Percentiles rank a stretch among this genome's conserved stretches.
These are phyloP conservation scores for Actenoides hombroni DNA, from an alignment of 2,113 vertebrate genomes.

Conservation along the genomic window DNA sequence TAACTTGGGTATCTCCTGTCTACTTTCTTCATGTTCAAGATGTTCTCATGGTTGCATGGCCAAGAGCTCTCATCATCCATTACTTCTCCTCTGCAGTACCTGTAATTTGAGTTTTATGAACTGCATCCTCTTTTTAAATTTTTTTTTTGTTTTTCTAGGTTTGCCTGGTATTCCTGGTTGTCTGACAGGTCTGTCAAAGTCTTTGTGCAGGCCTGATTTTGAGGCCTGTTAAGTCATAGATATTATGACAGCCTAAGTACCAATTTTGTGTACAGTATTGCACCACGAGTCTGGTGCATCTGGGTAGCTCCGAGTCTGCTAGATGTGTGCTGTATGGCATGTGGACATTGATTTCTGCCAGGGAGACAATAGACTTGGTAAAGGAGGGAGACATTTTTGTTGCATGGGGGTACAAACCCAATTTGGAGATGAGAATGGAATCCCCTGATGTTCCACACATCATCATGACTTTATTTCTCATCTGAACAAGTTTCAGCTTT, in stretches of 20 bases:
- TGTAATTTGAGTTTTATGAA: neutral
- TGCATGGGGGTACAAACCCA: neutral
- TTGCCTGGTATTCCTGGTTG: neutral
- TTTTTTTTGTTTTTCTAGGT: neutral
- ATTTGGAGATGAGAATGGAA: neutral
- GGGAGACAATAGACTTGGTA: neutral
- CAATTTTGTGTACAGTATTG: neutral
- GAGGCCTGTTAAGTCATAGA: neutral
- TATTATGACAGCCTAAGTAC: neutral
- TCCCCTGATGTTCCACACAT: neutral
- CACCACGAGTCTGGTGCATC: neutral
- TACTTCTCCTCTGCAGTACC: neutral
- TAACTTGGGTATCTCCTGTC: neutral
- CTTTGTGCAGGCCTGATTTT: neutral
- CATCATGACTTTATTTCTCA: neutral
- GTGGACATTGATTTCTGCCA: neutral
- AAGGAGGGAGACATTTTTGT: neutral
- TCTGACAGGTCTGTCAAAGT: neutral
- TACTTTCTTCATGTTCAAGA: neutral
- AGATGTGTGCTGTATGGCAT: neutral
- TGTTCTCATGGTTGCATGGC: neutral
- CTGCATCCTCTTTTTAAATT: neutral
- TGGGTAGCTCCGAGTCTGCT: neutral
- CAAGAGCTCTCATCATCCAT: neutral
- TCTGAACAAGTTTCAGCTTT: neutral